Base-by-base conservation (phyloP, 2,888 invertebrate genomes). In the Drosophila pegasa region DNA sequence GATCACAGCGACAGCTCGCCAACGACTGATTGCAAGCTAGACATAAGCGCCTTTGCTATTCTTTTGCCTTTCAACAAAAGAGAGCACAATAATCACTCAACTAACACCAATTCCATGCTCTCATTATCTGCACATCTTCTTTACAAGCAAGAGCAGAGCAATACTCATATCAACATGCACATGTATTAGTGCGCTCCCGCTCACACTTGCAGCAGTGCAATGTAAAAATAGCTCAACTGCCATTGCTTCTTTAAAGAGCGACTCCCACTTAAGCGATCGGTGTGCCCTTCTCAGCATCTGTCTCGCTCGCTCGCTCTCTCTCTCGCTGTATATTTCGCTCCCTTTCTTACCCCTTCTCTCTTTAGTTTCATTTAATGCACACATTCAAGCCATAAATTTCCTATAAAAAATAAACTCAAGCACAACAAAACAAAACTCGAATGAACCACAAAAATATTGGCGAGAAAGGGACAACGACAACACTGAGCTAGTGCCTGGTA, bases 361-460 rank as follows among this genome's bases (percentile, higher is more conserved):
- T 29, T 8, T 29, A 6, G 3, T 8, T 29, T 62, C 29, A 62
- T 62, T 62, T 57, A 58, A 48, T 20, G 47, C 12, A 61, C 35
- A 60, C 40, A 67, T 40, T n/a, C 18, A 47, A 45, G 69, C 52
- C 40, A 77, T 85, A 87, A 87, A 83, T 82, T 78, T 63, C 12
- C 16, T 37, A 55, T 55, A 59, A 55, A 58, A 47, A 45, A 48
- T 41, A 57, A 51, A 27, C 54, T 54, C 71, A 57, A 16, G 3
- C 45, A 8, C 12, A 7, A 7, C n/a, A 22, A n/a, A 2, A n/a
- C 6, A 25, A 25, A n/a, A 47, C 20, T 27, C 14, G n/a, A 10
- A 25, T 33, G 56, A 58, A 62, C 54, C 31, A 54, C 48, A 40
- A 10, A 38, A 58, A 50, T 62, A 48, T 27, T 8, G 68, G 38